Conservation (phyloP, 2,797 vertebrate genomes). For the Gymnoscopelus braueri region DNA sequence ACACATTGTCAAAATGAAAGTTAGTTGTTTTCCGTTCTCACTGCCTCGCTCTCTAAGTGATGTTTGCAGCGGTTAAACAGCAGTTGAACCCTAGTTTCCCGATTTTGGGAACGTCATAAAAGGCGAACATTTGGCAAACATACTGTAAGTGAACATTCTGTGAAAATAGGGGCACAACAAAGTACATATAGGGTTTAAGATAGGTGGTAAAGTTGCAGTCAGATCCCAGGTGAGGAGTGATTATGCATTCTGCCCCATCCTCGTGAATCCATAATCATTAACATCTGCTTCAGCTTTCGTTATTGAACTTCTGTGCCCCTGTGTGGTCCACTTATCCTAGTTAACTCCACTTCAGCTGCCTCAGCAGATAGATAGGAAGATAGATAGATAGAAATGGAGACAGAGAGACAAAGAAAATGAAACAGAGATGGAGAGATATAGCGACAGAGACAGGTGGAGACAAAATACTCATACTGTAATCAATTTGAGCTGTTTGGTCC, state of each 20-base stretch:
- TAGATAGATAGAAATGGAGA: conserved; percentile 50
- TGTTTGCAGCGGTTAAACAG: background rate
- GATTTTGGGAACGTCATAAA: too few relatives aligned
- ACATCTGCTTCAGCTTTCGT: conserved; percentile 83
- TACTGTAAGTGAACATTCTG: background rate
- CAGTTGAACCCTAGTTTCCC: background rate
- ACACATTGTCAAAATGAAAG: conserved; percentile 30
- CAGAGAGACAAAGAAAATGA: conserved; percentile 33
- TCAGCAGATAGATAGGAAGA: conserved; percentile 77
- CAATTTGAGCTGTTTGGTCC: conserved; percentile 54
- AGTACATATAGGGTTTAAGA: background rate
- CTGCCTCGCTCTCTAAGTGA: background rate
- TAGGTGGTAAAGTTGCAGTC: conserved; percentile 50
- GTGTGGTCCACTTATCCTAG: conserved; percentile 84
- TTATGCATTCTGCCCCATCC: conserved; percentile 79
- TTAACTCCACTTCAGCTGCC: conserved; percentile 82
- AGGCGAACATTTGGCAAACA: too few relatives aligned
- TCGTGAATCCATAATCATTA: conserved; percentile 85
- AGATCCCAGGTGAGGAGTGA: conserved; percentile 59
- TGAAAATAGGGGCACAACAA: background rate
- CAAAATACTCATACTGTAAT: conserved; percentile 51
- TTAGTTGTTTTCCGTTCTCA: conserved; percentile 10
- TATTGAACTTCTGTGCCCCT: conserved; percentile 81
- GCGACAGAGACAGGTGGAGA: conserved; percentile 29
- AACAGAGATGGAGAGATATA: conserved; percentile 43